These are phyloP conservation scores for Cryptus viduatorius DNA, from an alignment of 2,888 invertebrate species.

Conservation along the genomic window DNA sequence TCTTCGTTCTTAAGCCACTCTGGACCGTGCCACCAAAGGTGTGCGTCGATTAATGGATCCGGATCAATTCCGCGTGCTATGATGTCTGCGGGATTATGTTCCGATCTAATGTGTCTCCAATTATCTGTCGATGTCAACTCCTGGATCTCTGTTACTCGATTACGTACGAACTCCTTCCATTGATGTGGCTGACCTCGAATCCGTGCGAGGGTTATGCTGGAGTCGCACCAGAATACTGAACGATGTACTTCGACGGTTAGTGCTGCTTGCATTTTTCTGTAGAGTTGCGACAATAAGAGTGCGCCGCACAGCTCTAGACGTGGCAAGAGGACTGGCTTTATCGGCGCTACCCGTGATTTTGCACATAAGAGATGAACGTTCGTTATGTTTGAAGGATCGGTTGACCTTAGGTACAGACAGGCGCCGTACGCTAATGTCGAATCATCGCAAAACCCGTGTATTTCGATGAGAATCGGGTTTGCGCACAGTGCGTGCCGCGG, in stretches of 20 bases:
- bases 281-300: slow-evolving; percentile 60
- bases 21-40: slow-evolving; percentile 30
- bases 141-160: slow-evolving; percentile 71
- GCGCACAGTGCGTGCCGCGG: slow-evolving; percentile 20
- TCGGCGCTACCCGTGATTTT: slow-evolving; percentile 75
- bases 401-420: slow-evolving; percentile 64
- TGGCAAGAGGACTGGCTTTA: slow-evolving; percentile 70
- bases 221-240: slow-evolving; percentile 70
- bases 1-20: slow-evolving; percentile 24
- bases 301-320: slow-evolving; percentile 73
- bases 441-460: slow-evolving; percentile 72
- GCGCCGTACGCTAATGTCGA: slow-evolving; percentile 67
- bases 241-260: slow-evolving; percentile 15
- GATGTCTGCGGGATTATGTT: slow-evolving; percentile 44
- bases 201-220: slow-evolving; percentile 70
- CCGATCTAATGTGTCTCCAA: slow-evolving; percentile 61
- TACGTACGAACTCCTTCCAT: slow-evolving; percentile 71
- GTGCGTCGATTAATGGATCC: slow-evolving; percentile 20
- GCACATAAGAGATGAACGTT: slow-evolving; percentile 69
- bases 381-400: slow-evolving; percentile 13
- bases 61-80: slow-evolving; percentile 40
- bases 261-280: slow-evolving; percentile 29
- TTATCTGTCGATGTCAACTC: slow-evolving; percentile 28
- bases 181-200: slow-evolving; percentile 56
- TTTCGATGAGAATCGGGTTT: slow-evolving; percentile 33